Evolutionary conservation across 2,888 invertebrate genomes (phyloP).

Genomic region (Agapetus fuscipes): DNA sequence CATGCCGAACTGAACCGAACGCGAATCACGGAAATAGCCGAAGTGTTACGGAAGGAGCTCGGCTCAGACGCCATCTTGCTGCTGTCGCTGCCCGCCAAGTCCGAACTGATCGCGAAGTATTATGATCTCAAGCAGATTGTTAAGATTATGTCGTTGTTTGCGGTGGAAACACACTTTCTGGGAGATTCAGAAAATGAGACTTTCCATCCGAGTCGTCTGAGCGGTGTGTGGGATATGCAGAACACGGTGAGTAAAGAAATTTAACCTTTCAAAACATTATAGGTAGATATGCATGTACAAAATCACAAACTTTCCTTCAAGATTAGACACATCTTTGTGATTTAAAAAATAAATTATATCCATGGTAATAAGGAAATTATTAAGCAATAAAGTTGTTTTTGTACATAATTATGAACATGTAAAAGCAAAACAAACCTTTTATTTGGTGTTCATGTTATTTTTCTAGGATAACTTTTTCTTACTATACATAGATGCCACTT

Average conservation of each 20-base stretch:
- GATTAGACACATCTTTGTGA: background rate
- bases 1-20: conserved; percentile 44
- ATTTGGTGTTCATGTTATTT: too few relatives aligned
- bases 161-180: conserved; percentile 58
- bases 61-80: conserved; percentile 45
- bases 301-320: background rate
- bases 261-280: background rate
- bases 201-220: conserved; percentile 64
- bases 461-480: too few relatives aligned
- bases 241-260: conserved; percentile 61
- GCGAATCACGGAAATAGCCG: conserved; percentile 38
- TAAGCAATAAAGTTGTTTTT: too few relatives aligned
- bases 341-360: too few relatives aligned
- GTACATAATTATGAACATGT: too few relatives aligned
- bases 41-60: conserved; percentile 37
- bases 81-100: conserved; percentile 52
- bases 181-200: conserved; percentile 56
- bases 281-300: background rate
- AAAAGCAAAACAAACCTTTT: too few relatives aligned
- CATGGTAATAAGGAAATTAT: too few relatives aligned
- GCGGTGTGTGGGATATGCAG: conserved; percentile 67
- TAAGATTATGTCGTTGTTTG: conserved; percentile 57
- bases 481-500: too few relatives aligned
- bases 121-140: conserved; percentile 56
- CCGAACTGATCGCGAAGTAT: conserved; percentile 59